Conservation (phyloP, 2,797 vertebrate genomes). For the Fundulus diaphanus region DNA sequence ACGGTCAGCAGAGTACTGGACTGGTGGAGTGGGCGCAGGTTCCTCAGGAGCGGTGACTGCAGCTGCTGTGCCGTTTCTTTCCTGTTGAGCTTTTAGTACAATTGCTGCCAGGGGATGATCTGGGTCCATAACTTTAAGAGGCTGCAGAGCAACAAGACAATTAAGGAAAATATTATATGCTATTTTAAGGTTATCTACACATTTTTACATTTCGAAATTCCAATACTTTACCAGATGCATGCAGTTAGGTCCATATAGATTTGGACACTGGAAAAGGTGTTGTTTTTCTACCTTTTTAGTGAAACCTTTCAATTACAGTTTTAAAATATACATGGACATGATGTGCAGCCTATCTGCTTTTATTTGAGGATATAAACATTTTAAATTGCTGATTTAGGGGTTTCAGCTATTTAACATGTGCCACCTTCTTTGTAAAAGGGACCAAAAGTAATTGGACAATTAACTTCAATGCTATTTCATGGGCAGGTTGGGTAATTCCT, state of each 20-base stretch:
- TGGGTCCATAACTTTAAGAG: slow-evolving; percentile 94
- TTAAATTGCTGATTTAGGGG: no score
- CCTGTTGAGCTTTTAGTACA: slow-evolving; percentile 89
- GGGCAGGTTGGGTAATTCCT: no score
- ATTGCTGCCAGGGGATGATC: slow-evolving; percentile 94
- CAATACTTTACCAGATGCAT: not conserved
- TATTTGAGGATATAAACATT: not conserved
- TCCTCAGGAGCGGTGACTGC: slow-evolving; percentile 67
- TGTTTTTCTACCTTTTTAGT: not conserved
- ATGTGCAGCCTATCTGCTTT: not conserved
- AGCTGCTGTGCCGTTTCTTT: slow-evolving; percentile 81
- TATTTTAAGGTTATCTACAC: not conserved
- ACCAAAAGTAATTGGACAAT: no score
- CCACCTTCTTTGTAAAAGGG: no score
- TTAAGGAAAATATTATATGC: not conserved
- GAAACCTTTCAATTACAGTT: not conserved
- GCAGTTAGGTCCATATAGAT: not conserved
- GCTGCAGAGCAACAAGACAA: slow-evolving; percentile 76
- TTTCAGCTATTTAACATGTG: no score
- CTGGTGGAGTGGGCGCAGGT: slow-evolving; percentile 62
- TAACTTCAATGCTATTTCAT: no score
- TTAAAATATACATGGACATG: not conserved
- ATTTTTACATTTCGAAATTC: not conserved
- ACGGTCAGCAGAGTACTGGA: slow-evolving; percentile 91
- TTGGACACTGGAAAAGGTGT: not conserved